These are phyloP conservation scores for Cordilura impudica DNA, from an alignment of 2,888 invertebrate species.

Conservation along the genomic window DNA sequence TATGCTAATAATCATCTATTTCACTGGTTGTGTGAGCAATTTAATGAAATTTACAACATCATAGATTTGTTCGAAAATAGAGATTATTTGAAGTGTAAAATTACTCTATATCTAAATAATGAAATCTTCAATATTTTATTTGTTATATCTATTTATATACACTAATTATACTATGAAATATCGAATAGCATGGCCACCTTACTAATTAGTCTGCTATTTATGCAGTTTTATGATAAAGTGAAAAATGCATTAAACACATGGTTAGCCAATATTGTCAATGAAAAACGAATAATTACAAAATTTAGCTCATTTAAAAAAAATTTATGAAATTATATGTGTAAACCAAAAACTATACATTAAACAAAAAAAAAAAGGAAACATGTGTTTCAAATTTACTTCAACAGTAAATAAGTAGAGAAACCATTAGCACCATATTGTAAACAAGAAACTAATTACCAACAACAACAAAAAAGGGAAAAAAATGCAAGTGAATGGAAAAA, in stretches of 20 bases:
- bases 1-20: no score
- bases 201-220: background rate
- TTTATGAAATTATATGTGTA: background rate
- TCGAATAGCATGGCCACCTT: background rate
- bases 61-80: no score
- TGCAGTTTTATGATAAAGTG: background rate
- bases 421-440: constrained; percentile 40
- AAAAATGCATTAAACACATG: background rate
- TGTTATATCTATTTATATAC: no score
- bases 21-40: no score
- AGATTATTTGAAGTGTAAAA: no score
- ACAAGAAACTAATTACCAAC: constrained; percentile 32
- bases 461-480: background rate
- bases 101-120: no score
- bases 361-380: background rate
- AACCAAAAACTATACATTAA: background rate
- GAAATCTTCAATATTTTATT: no score
- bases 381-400: constrained; percentile 21
- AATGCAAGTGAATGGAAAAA: no score
- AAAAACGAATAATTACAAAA: background rate
- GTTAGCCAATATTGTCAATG: background rate
- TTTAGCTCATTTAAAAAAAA: background rate
- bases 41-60: no score
- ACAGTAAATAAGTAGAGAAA: constrained; percentile 4
- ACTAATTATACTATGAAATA: no score